Base-by-base conservation (phyloP, 2,888 invertebrate genomes). In the Cataglyphis altisquamis region DNA sequence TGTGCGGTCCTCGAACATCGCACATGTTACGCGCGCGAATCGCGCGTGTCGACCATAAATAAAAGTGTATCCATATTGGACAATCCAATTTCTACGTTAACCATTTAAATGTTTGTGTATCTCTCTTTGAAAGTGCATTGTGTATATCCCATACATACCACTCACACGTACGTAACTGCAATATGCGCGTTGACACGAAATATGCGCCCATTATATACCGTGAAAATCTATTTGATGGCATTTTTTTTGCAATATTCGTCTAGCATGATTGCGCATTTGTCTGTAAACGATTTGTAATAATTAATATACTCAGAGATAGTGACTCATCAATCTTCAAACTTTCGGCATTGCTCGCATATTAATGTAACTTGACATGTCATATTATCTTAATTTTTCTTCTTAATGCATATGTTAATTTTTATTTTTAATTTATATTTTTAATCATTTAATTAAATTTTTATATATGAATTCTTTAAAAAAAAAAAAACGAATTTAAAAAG, bases 31-130 rank as follows among this genome's bases (percentile, higher is more conserved):
- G 39, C 21, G 3, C 15, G 9, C 21, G 21, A 15, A 45, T 25
- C 32, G 21, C 32, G 41, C 32, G 21, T 45, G 41, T 29, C 39
- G 55, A 36, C 66, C 1, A 21, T 36, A 78, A 70, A 80, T 72
- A 80, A 72, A 80, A 80, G n/a, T 72, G 60, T 32, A 70, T 62
- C 55, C 78, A 18, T 41, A 45, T 62, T 60, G 70, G 70, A 70
- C 57, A 68, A 78, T 70, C 21, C 60, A 60, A 60, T 60, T 70
- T 78, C 78, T 60, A 29, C 60, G 60, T 70, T 70, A 70, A 70
- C 78, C 32, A 60, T 70, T 78, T 70, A 15, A 78, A 70, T 45
- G 45, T 36, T 36, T 18, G 57, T 12, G 29, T 1, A 18, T 72
- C 5, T 15, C 29, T 66, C 18, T 29, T 55, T 25, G 52, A 8